Percentiles rank a stretch among this genome's conserved stretches.
phyloP scores from a whole-genome alignment of 2,797 vertebrate genomes.

The Periparus ater region DNA sequence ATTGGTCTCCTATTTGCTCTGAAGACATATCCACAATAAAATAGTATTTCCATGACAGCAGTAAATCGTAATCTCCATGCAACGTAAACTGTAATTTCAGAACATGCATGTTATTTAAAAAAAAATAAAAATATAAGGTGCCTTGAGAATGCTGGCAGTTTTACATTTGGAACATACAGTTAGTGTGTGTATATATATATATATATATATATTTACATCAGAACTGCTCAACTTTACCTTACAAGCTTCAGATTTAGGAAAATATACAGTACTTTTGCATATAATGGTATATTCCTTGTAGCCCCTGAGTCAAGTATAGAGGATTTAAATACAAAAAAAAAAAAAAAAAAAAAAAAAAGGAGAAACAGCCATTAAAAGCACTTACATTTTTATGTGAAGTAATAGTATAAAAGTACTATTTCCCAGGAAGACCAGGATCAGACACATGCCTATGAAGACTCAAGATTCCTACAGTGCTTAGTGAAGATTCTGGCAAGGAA shows the following conservation, averaged over 20 bases:
- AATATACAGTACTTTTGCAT: conserved; percentile 89
- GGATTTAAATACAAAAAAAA: conserved; percentile 80
- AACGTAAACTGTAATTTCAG: conserved; percentile 77
- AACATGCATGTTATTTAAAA: conserved; percentile 84
- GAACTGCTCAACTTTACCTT: conserved; percentile 81
- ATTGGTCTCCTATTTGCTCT: conserved; percentile 71
- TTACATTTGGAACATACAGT: conserved; percentile 84
- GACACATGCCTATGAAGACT: conserved; percentile 89
- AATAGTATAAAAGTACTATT: conserved; percentile 85
- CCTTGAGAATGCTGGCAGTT: conserved; percentile 87
- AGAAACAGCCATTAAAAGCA: conserved; percentile 86
- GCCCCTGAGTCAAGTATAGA: conserved; percentile 97
- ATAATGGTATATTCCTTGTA: conserved; percentile 88
- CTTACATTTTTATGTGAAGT: conserved; percentile 79
- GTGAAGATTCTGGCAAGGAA: conserved; percentile 86
- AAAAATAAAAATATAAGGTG: conserved; percentile 86
- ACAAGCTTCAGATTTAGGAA: conserved; percentile 88
- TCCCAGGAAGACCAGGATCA: conserved; percentile 87
- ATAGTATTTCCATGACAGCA: conserved; percentile 79
- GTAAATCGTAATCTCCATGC: conserved; percentile 85
- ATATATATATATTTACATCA: conserved; percentile 78
- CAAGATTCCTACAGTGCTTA: conserved; percentile 77
- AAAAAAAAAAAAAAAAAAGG: background rate
- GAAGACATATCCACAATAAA: conserved; percentile 82
- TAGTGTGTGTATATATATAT: conserved; percentile 54